A percentile compares a stretch with the other conserved stretches of the same genome.
Conservation (phyloP, 2,113 vertebrate species). For the Amblyornis subalaris region DNA sequence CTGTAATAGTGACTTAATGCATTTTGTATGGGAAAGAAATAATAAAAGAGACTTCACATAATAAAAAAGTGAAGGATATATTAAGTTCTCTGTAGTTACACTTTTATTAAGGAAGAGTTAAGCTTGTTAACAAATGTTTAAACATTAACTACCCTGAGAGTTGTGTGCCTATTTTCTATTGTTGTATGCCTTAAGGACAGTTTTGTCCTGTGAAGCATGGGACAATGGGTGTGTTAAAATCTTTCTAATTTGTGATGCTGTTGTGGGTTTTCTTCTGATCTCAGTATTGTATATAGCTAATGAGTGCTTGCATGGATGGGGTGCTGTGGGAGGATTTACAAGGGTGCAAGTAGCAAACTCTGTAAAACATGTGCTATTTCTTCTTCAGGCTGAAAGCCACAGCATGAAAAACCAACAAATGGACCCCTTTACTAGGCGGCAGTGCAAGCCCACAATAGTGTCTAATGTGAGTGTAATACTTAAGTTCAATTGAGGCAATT, state of each 20-base stretch:
- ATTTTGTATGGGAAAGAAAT: background rate
- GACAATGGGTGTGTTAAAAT: background rate
- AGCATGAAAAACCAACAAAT: slow-evolving; percentile 96
- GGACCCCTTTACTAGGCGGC: slow-evolving; percentile 96
- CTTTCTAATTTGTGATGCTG: background rate
- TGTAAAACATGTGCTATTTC: background rate
- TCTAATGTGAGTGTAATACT: slow-evolving; percentile 86
- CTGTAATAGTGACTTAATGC: background rate
- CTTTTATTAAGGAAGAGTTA: background rate
- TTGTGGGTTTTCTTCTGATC: background rate
- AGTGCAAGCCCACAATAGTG: slow-evolving; percentile 98
- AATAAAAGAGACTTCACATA: background rate
- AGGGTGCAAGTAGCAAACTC: background rate
- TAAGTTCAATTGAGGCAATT: background rate
- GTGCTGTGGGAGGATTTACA: background rate
- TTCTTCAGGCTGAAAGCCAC: slow-evolving; percentile 90
- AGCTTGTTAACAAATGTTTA: background rate
- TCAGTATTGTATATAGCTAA: background rate
- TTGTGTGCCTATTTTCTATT: background rate
- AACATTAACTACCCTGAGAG: background rate
- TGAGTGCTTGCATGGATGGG: background rate
- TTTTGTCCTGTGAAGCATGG: background rate
- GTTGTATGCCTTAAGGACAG: background rate
- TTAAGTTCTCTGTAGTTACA: background rate
- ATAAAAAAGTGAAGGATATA: background rate